Percentiles rank a stretch among this genome's conserved stretches.
These are phyloP conservation scores for Laterallus jamaicensis DNA, from an alignment of 2,113 vertebrate genomes.

Conservation along the genomic window DNA sequence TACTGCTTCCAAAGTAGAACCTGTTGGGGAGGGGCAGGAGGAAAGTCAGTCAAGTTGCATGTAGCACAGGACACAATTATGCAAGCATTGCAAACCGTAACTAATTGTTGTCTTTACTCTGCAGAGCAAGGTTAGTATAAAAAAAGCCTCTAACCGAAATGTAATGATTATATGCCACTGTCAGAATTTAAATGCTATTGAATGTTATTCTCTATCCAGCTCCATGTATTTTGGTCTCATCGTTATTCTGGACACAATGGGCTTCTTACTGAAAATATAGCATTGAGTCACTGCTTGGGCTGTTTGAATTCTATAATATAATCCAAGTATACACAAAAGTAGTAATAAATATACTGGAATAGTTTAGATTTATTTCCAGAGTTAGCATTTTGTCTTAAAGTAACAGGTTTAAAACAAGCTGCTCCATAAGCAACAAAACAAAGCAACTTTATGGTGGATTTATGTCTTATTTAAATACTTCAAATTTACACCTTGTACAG, in stretches of 20 bases:
- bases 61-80: not conserved
- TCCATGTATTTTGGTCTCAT: not conserved
- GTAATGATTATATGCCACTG: not conserved
- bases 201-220: not conserved
- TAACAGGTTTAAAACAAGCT: not conserved
- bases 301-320: not conserved
- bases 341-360: not conserved
- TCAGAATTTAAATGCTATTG: not conserved
- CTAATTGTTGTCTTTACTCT: not conserved
- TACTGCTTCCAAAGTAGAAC: conserved; percentile 91
- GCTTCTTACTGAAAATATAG: not conserved
- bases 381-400: not conserved
- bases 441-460: not conserved
- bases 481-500: not conserved
- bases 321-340: not conserved
- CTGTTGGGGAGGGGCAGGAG: conserved; percentile 60
- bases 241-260: not conserved
- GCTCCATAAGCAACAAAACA: not conserved
- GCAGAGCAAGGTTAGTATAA: not conserved
- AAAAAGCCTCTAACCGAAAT: not conserved
- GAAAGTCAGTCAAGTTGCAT: not conserved
- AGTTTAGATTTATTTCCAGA: not conserved
- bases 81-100: not conserved
- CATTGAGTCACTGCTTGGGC: not conserved
- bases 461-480: not conserved